Percentiles rank a stretch among this genome's conserved stretches.
phyloP scores from a whole-genome alignment of 2,113 vertebrate genomes.

The Plecturocebus donacophilus region DNA sequence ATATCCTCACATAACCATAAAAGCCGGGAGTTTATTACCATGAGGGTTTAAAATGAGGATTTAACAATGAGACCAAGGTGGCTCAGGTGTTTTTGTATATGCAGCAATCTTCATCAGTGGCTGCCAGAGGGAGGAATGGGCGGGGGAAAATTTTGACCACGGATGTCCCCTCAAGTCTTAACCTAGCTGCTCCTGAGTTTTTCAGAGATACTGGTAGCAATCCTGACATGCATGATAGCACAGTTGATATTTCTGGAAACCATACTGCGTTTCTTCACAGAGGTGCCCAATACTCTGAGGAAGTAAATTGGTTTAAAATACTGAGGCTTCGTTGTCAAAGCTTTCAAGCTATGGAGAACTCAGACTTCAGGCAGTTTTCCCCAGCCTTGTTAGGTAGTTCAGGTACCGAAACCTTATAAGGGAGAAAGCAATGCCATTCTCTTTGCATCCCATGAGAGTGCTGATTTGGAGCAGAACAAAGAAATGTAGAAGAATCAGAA shows the following conservation, averaged over 20 bases:
- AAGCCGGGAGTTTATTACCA: background rate
- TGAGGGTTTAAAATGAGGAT: background rate
- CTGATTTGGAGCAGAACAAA: background rate
- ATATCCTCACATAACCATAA: background rate
- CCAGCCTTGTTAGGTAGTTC: background rate
- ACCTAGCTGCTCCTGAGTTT: background rate
- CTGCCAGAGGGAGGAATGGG: rapidly evolving
- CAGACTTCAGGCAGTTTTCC: background rate
- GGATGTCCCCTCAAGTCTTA: background rate
- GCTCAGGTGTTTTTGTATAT: background rate
- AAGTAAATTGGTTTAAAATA: background rate
- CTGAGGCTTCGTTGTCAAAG: background rate
- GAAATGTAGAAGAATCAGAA: background rate
- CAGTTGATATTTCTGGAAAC: background rate
- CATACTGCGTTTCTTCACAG: background rate
- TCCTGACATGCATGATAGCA: background rate
- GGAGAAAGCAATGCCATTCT: background rate
- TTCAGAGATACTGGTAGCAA: background rate
- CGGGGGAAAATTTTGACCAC: background rate
- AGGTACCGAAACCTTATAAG: background rate
- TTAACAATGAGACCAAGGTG: background rate
- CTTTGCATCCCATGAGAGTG: background rate
- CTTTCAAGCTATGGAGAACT: background rate
- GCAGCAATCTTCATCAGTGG: background rate
- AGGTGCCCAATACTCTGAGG: background rate